phyloP scores from a whole-genome alignment of 2,113 vertebrate genomes.

The Centropristis striata region DNA sequence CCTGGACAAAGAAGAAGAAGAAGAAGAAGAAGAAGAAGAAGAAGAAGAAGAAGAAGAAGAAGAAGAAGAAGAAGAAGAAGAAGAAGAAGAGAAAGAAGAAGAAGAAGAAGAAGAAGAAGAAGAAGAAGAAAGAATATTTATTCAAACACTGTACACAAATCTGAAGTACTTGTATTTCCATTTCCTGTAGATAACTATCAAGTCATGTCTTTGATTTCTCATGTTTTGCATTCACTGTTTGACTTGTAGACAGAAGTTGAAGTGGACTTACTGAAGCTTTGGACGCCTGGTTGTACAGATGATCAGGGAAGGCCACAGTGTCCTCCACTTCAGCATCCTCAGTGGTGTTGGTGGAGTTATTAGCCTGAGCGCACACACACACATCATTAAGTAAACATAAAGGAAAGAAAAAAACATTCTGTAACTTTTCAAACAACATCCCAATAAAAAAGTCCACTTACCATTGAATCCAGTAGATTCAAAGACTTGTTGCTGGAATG shows the following conservation, averaged over 20 bases:
- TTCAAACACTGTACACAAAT: too few relatives aligned
- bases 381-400: not conserved
- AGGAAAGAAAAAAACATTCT: not conserved
- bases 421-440: too few relatives aligned
- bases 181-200: too few relatives aligned
- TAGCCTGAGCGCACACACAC: slow-evolving; percentile 40
- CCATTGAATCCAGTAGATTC: slow-evolving; percentile 60
- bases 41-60: too few relatives aligned
- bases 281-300: slow-evolving; percentile 43
- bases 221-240: too few relatives aligned
- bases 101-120: too few relatives aligned
- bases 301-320: slow-evolving; percentile 49
- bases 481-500: slow-evolving; percentile 50
- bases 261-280: slow-evolving; percentile 57
- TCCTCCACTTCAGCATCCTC: slow-evolving; percentile 8
- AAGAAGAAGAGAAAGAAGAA: too few relatives aligned
- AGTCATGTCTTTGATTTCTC: too few relatives aligned
- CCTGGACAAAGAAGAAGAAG: slow-evolving; percentile 58
- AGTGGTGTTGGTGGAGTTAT: slow-evolving; percentile 54
- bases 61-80: too few relatives aligned
- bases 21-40: too few relatives aligned
- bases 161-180: too few relatives aligned
- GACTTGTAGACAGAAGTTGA: not conserved
- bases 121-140: too few relatives aligned
- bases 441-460: slow-evolving; percentile 43